Percentiles rank a stretch among this genome's conserved stretches.
Evolutionary conservation across 2,888 invertebrate genomes (phyloP).

Genomic region (Ornithoptera priamus): DNA sequence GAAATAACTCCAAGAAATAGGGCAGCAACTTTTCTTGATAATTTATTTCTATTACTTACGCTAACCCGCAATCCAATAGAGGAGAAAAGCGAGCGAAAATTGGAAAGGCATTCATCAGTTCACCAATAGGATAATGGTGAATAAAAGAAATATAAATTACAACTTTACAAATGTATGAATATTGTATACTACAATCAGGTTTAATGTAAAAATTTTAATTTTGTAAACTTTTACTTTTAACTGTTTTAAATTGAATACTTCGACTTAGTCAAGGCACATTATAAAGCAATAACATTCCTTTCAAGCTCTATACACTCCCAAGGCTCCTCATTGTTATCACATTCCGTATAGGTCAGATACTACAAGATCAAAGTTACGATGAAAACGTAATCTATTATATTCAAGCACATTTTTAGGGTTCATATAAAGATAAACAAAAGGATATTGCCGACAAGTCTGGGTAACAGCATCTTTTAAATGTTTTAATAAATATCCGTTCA

Average conservation of each 20-base stretch:
- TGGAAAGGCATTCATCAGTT: too few relatives aligned
- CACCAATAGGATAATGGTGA: too few relatives aligned
- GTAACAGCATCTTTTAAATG: too few relatives aligned
- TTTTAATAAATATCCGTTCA: too few relatives aligned
- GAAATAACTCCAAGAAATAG: too few relatives aligned
- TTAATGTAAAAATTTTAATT: background rate
- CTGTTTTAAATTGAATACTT: background rate
- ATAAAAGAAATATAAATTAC: too few relatives aligned
- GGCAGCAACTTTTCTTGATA: too few relatives aligned
- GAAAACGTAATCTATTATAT: background rate
- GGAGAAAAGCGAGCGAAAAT: too few relatives aligned
- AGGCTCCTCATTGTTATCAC: constrained; percentile 11
- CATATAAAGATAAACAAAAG: background rate
- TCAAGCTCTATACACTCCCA: background rate
- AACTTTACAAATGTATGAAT: too few relatives aligned
- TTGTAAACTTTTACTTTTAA: background rate
- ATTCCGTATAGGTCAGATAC: constrained; percentile 7
- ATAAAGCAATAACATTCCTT: background rate
- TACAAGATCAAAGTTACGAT: background rate
- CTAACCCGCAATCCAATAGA: too few relatives aligned
- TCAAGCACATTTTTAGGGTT: background rate
- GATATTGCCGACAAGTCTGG: background rate
- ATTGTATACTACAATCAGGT: background rate
- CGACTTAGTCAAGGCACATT: background rate
- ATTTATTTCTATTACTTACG: too few relatives aligned